A percentile compares a stretch with the other conserved stretches of the same genome.
Conservation (phyloP, 2,888 invertebrate genomes). For the Cheilosia vulpina region DNA sequence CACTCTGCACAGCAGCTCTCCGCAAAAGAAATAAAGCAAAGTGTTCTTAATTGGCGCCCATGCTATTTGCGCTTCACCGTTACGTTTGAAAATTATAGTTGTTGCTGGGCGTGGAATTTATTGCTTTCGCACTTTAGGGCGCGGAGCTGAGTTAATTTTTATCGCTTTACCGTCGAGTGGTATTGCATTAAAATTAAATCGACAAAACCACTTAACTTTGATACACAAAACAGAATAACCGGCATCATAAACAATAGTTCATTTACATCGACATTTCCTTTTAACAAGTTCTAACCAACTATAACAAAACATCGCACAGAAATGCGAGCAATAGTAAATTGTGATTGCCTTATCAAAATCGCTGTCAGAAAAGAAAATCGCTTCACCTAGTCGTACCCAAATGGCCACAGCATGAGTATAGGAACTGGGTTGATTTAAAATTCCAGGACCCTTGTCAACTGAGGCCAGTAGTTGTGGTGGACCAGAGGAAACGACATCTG, state of each 20-base stretch:
- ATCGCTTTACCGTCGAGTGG: slow-evolving; percentile 17
- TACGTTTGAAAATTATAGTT: slow-evolving; percentile 17
- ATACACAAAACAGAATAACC: slow-evolving; percentile 29
- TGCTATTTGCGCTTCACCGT: slow-evolving; percentile 14
- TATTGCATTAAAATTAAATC: slow-evolving; percentile 46
- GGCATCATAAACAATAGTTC: slow-evolving; percentile 37
- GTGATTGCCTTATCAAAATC: background rate
- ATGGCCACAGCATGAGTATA: too few species aligned
- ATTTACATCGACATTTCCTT: slow-evolving; percentile 14
- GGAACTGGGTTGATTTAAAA: too few species aligned
- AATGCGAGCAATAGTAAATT: too few species aligned
- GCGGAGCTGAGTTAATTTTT: slow-evolving; percentile 17
- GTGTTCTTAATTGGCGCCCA: slow-evolving; percentile 47
- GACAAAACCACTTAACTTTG: slow-evolving; percentile 48
- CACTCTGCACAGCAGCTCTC: background rate
- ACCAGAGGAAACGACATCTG: background rate
- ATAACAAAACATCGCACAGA: too few species aligned
- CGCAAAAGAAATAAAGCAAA: slow-evolving; percentile 25
- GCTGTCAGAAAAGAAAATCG: background rate
- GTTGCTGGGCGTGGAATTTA: slow-evolving; percentile 25
- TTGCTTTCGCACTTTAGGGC: slow-evolving; percentile 23
- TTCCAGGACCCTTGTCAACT: too few species aligned
- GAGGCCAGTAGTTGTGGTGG: too few species aligned
- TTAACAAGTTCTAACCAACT: background rate
- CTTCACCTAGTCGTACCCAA: background rate